Evolutionary conservation across 2,113 vertebrate species (phyloP).

Genomic region (Glaucomys volans): DNA sequence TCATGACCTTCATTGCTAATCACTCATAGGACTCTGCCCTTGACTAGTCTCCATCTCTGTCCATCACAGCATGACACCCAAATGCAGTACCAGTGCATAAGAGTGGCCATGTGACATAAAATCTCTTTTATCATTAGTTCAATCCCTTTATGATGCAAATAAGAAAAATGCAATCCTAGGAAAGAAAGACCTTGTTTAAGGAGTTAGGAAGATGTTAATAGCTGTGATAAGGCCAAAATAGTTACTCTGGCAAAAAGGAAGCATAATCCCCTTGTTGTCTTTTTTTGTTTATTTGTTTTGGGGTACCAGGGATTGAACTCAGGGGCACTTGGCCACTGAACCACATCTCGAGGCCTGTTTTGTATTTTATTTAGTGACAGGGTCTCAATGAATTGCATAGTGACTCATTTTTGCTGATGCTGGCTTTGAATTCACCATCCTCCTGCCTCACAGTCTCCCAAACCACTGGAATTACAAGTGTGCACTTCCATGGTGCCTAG

Average conservation of each 20-base stretch:
- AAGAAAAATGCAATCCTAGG: background rate
- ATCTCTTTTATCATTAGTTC: background rate
- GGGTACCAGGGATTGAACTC: no score
- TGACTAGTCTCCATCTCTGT: background rate
- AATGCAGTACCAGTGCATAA: background rate
- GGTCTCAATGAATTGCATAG: no score
- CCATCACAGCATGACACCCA: background rate
- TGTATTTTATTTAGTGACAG: no score
- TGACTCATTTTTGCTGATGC: no score
- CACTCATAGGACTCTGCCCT: background rate
- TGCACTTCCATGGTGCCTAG: no score
- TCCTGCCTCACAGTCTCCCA: no score
- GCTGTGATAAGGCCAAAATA: background rate
- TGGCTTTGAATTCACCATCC: no score
- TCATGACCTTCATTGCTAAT: background rate
- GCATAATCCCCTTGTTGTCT: background rate
- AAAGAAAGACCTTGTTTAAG: background rate
- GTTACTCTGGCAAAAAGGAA: background rate
- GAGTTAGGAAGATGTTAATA: background rate
- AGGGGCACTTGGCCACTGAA: no score
- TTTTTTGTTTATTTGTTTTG: background rate
- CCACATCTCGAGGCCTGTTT: no score
- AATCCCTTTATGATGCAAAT: background rate
- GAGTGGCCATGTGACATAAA: background rate
- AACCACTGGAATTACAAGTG: no score